Evolutionary conservation across 2,113 vertebrate genomes (phyloP).

Genomic region (Glaucidium brasilianum): DNA sequence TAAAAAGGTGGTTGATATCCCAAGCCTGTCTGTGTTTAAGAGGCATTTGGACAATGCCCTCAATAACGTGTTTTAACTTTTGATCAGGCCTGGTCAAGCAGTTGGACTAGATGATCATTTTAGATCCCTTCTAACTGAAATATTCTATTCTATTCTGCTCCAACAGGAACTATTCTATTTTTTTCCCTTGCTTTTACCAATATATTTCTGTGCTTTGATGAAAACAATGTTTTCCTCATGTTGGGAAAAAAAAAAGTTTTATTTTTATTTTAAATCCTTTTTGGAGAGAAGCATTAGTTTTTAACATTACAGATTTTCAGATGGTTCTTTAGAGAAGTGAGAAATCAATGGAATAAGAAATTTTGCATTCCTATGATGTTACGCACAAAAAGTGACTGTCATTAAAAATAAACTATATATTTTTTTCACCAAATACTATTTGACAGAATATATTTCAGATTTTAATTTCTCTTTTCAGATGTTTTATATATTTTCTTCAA

Average conservation of each 20-base stretch:
- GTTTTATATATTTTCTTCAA: not conserved
- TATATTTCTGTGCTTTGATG: not conserved
- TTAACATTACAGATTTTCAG: not conserved
- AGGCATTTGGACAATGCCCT: not conserved
- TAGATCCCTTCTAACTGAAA: not conserved
- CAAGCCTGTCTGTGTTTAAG: not conserved
- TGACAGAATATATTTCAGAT: not conserved
- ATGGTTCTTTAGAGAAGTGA: not conserved
- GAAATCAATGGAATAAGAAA: not conserved
- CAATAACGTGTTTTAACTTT: not conserved
- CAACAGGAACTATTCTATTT: not conserved
- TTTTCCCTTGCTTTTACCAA: not conserved
- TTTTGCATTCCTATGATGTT: not conserved
- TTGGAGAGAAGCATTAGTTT: not conserved
- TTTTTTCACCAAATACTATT: not conserved
- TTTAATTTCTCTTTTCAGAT: not conserved
- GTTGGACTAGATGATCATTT: not conserved
- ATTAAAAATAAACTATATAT: not conserved
- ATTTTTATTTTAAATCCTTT: not conserved
- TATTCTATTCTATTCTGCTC: not conserved
- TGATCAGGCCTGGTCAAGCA: not conserved
- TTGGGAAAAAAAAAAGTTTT: not conserved
- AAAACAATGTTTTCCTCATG: not conserved
- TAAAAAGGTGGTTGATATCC: rapidly evolving
- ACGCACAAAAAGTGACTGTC: not conserved